Evolutionary conservation across 2,888 invertebrate genomes (phyloP).

Genomic region (Allophyes oxyacanthae): DNA sequence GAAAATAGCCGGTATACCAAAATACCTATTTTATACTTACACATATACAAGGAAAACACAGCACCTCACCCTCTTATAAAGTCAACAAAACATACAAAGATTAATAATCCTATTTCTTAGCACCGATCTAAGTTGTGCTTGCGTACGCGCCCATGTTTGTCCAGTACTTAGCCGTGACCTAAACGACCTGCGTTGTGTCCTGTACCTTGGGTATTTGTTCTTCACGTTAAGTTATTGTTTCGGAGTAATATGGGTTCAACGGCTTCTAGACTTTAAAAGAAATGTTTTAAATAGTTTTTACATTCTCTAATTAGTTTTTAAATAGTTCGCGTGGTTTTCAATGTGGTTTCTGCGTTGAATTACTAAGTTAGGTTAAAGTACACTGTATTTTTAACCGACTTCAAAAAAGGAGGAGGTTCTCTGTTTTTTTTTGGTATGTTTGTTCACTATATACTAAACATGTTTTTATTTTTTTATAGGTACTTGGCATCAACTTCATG

Average conservation of each 20-base stretch:
- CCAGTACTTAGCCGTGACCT: constrained; percentile 39
- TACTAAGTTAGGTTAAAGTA: too few relatives aligned
- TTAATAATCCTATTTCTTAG: constrained; percentile 32
- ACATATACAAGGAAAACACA: background rate
- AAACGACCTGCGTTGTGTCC: constrained; percentile 36
- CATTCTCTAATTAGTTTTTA: too few relatives aligned
- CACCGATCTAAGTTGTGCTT: constrained; percentile 10
- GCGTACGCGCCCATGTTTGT: constrained; percentile 39
- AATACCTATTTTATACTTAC: too few relatives aligned
- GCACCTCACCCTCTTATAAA: too few relatives aligned
- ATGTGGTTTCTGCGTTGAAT: too few relatives aligned
- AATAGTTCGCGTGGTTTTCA: too few relatives aligned
- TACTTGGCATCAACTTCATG: constrained; percentile 50
- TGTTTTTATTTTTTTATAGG: constrained; percentile 11
- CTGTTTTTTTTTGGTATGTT: too few relatives aligned
- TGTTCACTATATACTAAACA: too few relatives aligned
- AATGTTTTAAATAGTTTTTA: too few relatives aligned
- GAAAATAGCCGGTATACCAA: too few relatives aligned
- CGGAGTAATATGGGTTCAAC: constrained; percentile 15
- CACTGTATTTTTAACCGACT: too few relatives aligned
- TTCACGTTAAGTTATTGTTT: constrained; percentile 28
- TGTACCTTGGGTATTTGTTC: constrained; percentile 33
- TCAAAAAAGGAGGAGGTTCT: too few relatives aligned
- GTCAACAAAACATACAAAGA: background rate
- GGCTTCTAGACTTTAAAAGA: background rate